Base-by-base conservation (phyloP, 1,140 invertebrate genomes). In the Drosophila arawakana region DNA sequence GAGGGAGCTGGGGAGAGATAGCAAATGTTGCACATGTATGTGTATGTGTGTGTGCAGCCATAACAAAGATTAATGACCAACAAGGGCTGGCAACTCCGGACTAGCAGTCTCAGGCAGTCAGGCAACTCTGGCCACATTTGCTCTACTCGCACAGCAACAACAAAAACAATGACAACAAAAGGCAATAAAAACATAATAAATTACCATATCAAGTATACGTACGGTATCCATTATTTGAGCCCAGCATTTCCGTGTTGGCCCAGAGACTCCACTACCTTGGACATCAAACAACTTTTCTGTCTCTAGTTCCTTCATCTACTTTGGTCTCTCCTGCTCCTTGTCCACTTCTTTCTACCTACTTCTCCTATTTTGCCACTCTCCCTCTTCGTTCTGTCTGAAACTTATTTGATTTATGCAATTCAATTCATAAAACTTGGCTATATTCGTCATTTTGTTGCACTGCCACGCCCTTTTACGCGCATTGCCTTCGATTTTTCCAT, bases 21-120 rank as follows among this genome's bases (percentile, higher is more conserved):
- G 25, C 25, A 30, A 30, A 30, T 43, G 69, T 55, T 43, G 13
- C 37, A 34, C n/a, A 25, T 43, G 44, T 47, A 25, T n/a, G 43
- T 61, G 54, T 37, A 34, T 47, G 60, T 62, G 60, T 62, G 35
- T 73, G 57, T 75, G 70, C 55, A 78, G 81, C 81, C 73, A 91
- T 91, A 91, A 91, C 89, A 85, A 91, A 91, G 89, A 91, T 91
- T 91, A 91, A 91, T 91, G 83, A 91, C 90, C 75, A 80, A 62
- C 77, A 90, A 80, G 84, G 82, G 85, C 79, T 77, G 85, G 71
- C 72, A 82, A 68, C 47, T 61, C 63, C 25, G 25, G 50, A n/a
- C 43, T 54, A 34, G 6, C 9, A 39, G 58, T n/a, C 25, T 30
- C 37, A 61, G 52, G 21, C 65, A 69, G 67, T 15, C 39, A 63